A percentile compares a stretch with the other conserved stretches of the same genome.
Evolutionary conservation across 2,797 vertebrate genomes (phyloP).

Genomic region (Amblyopsis hoosieri): DNA sequence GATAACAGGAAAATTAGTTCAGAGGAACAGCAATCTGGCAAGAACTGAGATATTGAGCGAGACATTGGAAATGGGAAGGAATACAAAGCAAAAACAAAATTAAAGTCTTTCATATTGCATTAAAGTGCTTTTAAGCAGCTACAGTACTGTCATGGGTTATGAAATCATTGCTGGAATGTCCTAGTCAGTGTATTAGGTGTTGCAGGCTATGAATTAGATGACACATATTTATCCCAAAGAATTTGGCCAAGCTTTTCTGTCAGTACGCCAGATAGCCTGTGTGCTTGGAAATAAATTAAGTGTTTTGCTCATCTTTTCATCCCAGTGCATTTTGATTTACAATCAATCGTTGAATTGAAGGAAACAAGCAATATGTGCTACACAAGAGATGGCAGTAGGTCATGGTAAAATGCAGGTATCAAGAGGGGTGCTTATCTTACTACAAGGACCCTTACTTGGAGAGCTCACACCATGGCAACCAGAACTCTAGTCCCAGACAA

Average conservation of each 20-base stretch:
- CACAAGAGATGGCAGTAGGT: conserved; percentile 28
- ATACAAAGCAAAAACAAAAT: conserved; percentile 1
- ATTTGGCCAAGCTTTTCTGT: neutral
- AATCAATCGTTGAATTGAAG: conserved; percentile 3
- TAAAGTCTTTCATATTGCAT: too few species aligned
- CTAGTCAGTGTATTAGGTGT: too few species aligned
- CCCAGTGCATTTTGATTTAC: neutral
- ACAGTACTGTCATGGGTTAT: too few species aligned
- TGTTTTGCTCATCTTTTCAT: conserved; percentile 8
- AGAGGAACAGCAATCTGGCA: neutral
- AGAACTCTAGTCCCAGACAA: conserved; percentile 8
- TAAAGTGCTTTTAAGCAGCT: too few species aligned
- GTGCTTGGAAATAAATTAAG: conserved; percentile 14
- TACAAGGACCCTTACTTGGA: conserved; percentile 2
- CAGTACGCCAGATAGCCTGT: neutral
- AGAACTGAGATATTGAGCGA: neutral
- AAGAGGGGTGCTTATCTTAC: conserved; percentile 4
- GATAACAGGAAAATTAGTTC: conserved; percentile 36
- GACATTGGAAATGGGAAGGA: conserved; percentile 8
- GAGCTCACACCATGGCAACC: neutral
- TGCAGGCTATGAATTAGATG: too few species aligned
- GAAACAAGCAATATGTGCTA: conserved; percentile 33
- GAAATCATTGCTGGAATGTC: too few species aligned
- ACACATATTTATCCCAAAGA: neutral
- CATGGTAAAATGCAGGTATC: conserved; percentile 22